Conservation (phyloP, 2,888 invertebrate genomes). For the Cheilosia impressa region DNA sequence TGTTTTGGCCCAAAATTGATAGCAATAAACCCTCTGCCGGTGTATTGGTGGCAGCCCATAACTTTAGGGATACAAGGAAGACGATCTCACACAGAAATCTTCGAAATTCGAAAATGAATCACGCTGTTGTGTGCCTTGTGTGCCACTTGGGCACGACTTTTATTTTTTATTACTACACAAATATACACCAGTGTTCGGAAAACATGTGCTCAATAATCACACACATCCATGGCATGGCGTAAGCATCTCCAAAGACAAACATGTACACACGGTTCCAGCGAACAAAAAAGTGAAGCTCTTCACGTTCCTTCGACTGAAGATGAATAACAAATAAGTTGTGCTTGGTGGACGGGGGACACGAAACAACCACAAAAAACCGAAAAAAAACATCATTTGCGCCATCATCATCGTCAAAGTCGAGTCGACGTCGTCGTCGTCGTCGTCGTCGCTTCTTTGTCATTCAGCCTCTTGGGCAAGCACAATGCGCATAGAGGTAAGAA, state of each 20-base stretch:
- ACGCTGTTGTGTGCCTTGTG: conserved; percentile 59
- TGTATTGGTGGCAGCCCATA: conserved; percentile 35
- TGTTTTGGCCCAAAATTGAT: conserved; percentile 42
- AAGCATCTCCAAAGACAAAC: conserved; percentile 30
- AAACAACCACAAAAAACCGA: conserved; percentile 44
- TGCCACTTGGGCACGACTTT: conserved; percentile 66
- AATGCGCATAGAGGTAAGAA: conserved; percentile 22
- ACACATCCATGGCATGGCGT: conserved; percentile 23
- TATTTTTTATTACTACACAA: conserved; percentile 55
- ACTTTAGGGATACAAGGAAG: conserved; percentile 56
- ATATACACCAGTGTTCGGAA: conserved; percentile 23
- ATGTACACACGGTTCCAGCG: conserved; percentile 34
- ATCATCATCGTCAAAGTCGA: conserved; percentile 55
- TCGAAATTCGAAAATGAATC: conserved; percentile 61
- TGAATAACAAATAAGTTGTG: conserved; percentile 69
- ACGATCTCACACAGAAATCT: conserved; percentile 22
- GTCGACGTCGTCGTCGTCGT: background rate
- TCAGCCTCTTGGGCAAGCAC: conserved; percentile 59
- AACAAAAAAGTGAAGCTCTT: conserved; percentile 71
- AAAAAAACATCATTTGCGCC: conserved; percentile 55
- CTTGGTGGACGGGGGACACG: conserved; percentile 14
- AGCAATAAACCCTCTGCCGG: conserved; percentile 51
- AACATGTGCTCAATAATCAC: conserved; percentile 70
- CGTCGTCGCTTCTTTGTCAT: conserved; percentile 48
- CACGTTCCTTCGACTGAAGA: conserved; percentile 65